Base-by-base conservation (phyloP, 2,797 vertebrate genomes). In the Trachops cirrhosus region DNA sequence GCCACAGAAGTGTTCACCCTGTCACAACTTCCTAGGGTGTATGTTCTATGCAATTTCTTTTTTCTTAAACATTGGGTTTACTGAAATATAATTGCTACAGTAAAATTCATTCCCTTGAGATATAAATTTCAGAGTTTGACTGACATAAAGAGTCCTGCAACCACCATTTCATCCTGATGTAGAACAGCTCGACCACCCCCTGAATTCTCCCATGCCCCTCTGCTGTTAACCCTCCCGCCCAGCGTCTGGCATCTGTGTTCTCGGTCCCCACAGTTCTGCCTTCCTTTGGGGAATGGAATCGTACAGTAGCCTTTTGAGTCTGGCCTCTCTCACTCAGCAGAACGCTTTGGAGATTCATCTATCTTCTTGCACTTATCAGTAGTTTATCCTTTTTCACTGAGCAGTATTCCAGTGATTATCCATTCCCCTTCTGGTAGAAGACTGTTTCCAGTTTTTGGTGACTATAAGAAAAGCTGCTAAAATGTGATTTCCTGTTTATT, bases 131-230 rank as follows among this genome's bases (percentile, higher is more conserved):
- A 68, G 73, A 79, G 32, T 37, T n/a, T 67, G 48, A 75, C 39
- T 74, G 32, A 16, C 37, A 29, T 5, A 39, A 10, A 11, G 34
- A 70, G 26, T 19, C 19, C 41, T 14, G 9, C 32, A 62, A 22
- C 11, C 37, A 86, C 50, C 70, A 59, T 22, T 9, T 0, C 2
- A 19, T 22, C 5, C 2, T 50, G 50, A 32, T 16, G 4, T 2
- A 9, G 41, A 71, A 41, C 16, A 15, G 22, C 34, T 12, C 29
- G n/a, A 34, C 24, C 3, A 18, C 16, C 44, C 18, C 24, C 26
- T 11, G 1, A 26, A 19, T 19, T 46, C 32, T 52, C 37, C 44
- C 3, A 2, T 16, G 44, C 0, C 1, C 6, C 12, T 44, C 59
- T 52, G 34, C 11, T 34, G 6, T 21, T 26, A 19, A 12, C 3